Percentiles rank a stretch among this genome's conserved stretches.
Conservation (phyloP, 1,140 invertebrate genomes). For the Caerostris extrusa region DNA sequence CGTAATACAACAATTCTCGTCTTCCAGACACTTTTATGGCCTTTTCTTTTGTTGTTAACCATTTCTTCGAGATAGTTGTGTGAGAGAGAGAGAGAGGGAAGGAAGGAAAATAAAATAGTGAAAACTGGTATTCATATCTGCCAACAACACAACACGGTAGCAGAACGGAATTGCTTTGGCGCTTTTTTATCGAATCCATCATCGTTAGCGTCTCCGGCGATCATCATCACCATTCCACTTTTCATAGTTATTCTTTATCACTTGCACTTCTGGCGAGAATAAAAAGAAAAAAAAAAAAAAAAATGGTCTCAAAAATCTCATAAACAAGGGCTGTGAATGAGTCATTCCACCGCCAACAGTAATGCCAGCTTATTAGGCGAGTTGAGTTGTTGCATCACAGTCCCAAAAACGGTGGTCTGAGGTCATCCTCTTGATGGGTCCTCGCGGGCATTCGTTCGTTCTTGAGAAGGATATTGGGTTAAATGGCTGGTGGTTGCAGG, state of each 20-base stretch:
- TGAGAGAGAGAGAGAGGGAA: neutral
- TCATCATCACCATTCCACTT: slow-evolving; percentile 1
- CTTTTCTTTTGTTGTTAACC: neutral
- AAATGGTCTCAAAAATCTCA: neutral
- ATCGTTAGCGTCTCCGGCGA: neutral
- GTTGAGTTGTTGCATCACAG: slow-evolving; percentile 2
- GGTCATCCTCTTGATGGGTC: neutral
- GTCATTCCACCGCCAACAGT: neutral
- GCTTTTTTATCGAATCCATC: neutral
- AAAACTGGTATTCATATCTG: neutral
- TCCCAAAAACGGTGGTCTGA: slow-evolving; percentile 16
- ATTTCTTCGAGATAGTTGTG: slow-evolving; percentile 1
- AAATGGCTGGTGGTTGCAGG: neutral
- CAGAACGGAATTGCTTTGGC: neutral
- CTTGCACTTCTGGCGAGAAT: neutral
- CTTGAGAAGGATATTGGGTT: slow-evolving; percentile 31
- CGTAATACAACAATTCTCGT: neutral
- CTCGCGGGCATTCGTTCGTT: neutral
- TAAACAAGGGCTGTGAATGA: slow-evolving; percentile 11
- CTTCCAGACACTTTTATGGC: neutral
- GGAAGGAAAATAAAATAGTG: neutral
- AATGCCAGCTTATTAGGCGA: slow-evolving; percentile 35
- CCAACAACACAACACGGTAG: neutral
- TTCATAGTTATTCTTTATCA: neutral
- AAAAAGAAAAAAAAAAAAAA: neutral